Evolutionary conservation across 2,797 vertebrate species (phyloP).

Genomic region (Dryobates pubescens): DNA sequence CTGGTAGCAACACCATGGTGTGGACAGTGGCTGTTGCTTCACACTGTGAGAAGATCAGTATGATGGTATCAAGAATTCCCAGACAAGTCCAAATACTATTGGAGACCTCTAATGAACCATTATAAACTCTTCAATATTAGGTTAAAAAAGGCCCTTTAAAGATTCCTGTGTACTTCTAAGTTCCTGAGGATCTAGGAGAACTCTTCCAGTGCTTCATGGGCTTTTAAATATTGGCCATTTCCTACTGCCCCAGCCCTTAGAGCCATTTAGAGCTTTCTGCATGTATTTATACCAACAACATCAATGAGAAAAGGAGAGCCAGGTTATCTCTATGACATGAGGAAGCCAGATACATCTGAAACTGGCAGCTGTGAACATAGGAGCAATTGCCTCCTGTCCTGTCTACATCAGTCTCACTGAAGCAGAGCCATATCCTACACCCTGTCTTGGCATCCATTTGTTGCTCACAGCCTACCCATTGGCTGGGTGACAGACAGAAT

Average conservation of each 20-base stretch:
- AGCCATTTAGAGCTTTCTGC: background rate
- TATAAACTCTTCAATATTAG: background rate
- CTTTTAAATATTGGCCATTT: background rate
- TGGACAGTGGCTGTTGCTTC: background rate
- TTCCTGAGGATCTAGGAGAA: background rate
- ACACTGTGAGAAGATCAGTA: background rate
- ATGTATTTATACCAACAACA: background rate
- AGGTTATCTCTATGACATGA: background rate
- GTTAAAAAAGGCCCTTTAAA: background rate
- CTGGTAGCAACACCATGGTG: accelerated
- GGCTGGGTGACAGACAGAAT: background rate
- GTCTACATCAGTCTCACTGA: background rate
- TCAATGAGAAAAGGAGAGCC: background rate
- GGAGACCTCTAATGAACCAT: background rate
- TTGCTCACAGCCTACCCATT: background rate
- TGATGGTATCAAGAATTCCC: background rate
- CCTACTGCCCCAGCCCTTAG: background rate
- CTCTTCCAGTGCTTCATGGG: background rate
- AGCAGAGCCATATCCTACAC: background rate
- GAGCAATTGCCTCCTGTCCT: background rate
- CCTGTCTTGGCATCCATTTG: background rate
- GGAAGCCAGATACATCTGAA: background rate
- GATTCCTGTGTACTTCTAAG: background rate
- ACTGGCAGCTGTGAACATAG: background rate
- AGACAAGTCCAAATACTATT: background rate